Base-by-base conservation (phyloP, 2,113 vertebrate species). In the Kryptolebias marmoratus region DNA sequence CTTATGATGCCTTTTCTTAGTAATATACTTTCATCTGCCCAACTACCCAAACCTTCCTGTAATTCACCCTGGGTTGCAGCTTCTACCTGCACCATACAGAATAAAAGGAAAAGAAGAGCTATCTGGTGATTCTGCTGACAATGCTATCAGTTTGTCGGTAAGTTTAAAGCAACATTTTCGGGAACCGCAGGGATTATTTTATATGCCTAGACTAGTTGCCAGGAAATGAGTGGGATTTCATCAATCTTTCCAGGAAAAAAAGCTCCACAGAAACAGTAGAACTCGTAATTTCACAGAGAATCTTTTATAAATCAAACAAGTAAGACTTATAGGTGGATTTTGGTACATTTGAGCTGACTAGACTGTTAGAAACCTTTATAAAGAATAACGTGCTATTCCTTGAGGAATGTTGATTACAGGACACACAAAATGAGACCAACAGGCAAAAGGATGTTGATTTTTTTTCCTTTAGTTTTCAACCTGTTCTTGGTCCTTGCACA, bases 171-270 rank as follows among this genome's bases (percentile, higher is more conserved):
- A 54, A 45, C 15, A 60, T 14, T 60, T 67, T 18, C 48, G 36
- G 18, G 22, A 11, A 54, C 15, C 11, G 53, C 47, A 15, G 47
- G 47, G 50, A 11, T 52, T 64, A 63, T 42, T 42, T 13, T 3
- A 8, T 0, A 54, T 39, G n/a, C 31, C n/a, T 28, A 13, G 58
- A 56, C 2, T 54, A 63, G 65, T 63, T 57, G 53, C 52, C 44
- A 54, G 30, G 22, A 18, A 68, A 68, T 18, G 7, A 49, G 61
- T 30, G 14, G 27, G 64, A 68, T 36, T 28, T 47, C 58, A 60
- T 49, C 53, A 57, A 62, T 68, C 44, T 11, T 3, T 15, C 18
- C 12, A 18, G 27, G 13, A 27, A 48, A 57, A 59, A 27, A 64
- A 12, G 5, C 36, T 22, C 3, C 39, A 14, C 13, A 57, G 16